These are phyloP conservation scores for Archaeoteleia sp. DNA, from an alignment of 2,888 invertebrate species.

Conservation along the genomic window DNA sequence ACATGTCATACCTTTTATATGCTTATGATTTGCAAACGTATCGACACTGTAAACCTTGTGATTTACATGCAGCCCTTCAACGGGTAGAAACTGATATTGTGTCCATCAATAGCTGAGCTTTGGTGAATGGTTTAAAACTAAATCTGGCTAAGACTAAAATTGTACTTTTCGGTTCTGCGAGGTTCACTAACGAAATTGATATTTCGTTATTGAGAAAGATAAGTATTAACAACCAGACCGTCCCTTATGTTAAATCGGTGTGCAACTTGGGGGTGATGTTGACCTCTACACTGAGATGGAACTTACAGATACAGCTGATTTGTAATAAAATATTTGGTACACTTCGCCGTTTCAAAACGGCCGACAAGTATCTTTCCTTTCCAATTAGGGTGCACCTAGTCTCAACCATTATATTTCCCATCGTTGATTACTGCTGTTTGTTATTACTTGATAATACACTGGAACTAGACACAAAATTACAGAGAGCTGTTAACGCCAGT, in stretches of 20 bases:
- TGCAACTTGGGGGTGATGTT: too few relatives aligned
- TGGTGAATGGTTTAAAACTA: neutral
- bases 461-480: conserved; percentile 5
- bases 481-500: conserved; percentile 7
- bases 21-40: conserved; percentile 5
- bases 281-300: neutral
- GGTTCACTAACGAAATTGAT: neutral
- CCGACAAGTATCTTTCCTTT: neutral
- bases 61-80: neutral
- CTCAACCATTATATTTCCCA: neutral
- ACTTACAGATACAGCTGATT: too few relatives aligned
- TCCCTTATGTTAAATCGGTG: neutral
- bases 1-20: neutral
- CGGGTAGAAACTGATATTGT: too few relatives aligned
- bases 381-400: neutral
- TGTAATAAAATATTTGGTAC: conserved; percentile 4
- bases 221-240: neutral
- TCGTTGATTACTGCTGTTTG: conserved; percentile 5
- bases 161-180: neutral
- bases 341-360: neutral
- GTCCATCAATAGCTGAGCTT: neutral
- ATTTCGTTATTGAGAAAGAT: neutral
- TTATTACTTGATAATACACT: neutral
- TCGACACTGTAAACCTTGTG: neutral
- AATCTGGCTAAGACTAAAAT: conserved; percentile 2